Base-by-base conservation (phyloP, 2,888 invertebrate species). In the Tipula unca region DNA sequence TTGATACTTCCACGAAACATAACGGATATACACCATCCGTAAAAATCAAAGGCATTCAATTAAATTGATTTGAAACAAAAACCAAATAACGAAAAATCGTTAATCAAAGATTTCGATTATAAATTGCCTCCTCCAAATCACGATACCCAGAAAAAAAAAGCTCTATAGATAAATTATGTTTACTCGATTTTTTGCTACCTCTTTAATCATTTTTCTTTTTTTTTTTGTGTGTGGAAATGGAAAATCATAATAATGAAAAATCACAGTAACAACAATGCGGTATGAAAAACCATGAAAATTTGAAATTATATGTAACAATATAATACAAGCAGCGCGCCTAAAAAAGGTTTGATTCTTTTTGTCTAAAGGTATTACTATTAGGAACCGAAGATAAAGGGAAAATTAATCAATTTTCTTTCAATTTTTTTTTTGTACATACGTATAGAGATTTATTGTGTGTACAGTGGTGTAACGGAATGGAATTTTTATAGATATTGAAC, bases 41-140 rank as follows among this genome's bases (percentile, higher is more conserved):
- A 69, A 25, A 69, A 25, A 69, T 69, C 69, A 69, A 69, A 69
- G 25, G 25, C 69, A 69, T 69, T 69, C 69, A 69, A 69, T 69
- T 69, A 69, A 69, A 69, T 69, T 69, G 69, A 69, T 69, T 69
- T 69, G 69, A 69, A 69, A 69, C 69, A 69, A 69, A 69, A 25
- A 69, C 69, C 69, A 13, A 25, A 25, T 6, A 32, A 48, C n/a
- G n/a, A 48, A 54, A 69, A 69, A 69, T 69, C 69, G 69, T 69
- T 69, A 69, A 69, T 69, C 69, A 69, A 69, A 25, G 69, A 69
- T 69, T 69, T 69, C 69, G 69, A 69, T 69, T 69, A 69, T 69
- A 69, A 69, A 69, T 69, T 69, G 69, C 69, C 69, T 69, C 69
- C 13, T 69, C 69, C 69, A 69, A 69, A 69, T 69, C 48, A 69